Base-by-base conservation (phyloP, 1,140 invertebrate species). In the Odontomachus brunneus region DNA sequence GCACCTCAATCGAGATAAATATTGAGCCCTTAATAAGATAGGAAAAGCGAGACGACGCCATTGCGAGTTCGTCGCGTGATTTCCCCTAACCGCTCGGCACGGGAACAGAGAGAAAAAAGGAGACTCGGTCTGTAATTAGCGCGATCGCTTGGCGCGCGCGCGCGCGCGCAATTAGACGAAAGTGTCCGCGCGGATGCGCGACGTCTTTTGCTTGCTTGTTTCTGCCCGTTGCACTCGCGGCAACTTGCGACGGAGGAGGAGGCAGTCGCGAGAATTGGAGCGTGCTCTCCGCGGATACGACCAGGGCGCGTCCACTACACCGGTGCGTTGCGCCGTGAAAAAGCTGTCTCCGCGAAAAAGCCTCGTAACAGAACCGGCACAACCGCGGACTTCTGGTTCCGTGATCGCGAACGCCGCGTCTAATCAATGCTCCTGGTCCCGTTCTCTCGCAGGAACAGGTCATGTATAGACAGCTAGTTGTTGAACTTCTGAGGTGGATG, bases 321-420 rank as follows among this genome's bases (percentile, higher is more conserved):
- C 88, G 80, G 88, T 83, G 86, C 83, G 84, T 84, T 76, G 74
- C 82, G 78, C 55, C 84, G 85, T 90, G 86, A 93, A 93, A 92
- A 91, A 92, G 86, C 84, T 90, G 91, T 91, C 89, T 83, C 84
- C 84, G 88, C 72, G 89, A 91, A 92, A 92, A 92, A 91, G 84
- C 78, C 84, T 81, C 80, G 82, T 84, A 84, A 91, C 83, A 82
- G 82, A 88, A 87, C 48, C 67, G 48, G 48, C 49, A 38, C n/a
- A 44, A 24, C 29, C n/a, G 14, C 48, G 12, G 22, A 48, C 19
- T 38, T 55, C 66, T 83, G 67, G 44, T 49, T 75, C 53, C n/a
- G 48, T 55, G 33, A 62, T 62, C 69, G 75, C 63, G 75, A 69
- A 33, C 75, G 3, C 9, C 38, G 51, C 75, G 3, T 44, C 38